Conservation (phyloP, 2,888 invertebrate species). For the Apeira syringaria region DNA sequence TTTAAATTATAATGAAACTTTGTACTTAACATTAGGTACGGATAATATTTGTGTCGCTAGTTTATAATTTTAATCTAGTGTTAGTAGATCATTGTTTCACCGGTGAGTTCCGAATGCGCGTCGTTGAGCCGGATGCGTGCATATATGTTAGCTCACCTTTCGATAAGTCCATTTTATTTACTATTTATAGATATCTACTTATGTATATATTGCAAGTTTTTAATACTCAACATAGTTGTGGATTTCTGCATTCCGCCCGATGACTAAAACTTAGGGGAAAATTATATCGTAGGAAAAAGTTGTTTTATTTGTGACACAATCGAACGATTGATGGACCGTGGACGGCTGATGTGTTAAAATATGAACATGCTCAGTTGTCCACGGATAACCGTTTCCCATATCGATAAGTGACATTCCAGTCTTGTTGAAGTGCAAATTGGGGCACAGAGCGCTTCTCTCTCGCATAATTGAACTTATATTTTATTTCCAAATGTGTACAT, state of each 20-base stretch:
- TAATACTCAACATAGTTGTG: constrained; percentile 84
- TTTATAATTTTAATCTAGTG: constrained; percentile 52
- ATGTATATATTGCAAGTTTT: constrained; percentile 80
- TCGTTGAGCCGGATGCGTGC: constrained; percentile 48
- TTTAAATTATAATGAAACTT: constrained; percentile 44
- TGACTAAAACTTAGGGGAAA: constrained; percentile 80
- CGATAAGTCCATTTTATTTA: constrained; percentile 67
- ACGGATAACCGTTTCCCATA: constrained; percentile 67
- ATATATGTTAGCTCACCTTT: constrained; percentile 64
- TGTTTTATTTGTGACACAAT: constrained; percentile 58
- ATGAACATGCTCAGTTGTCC: constrained; percentile 47
- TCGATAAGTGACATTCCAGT: constrained; percentile 80
- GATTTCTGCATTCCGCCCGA: constrained; percentile 84
- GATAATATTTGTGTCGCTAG: constrained; percentile 73
- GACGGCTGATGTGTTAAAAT: constrained; percentile 56
- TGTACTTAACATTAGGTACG: constrained; percentile 73
- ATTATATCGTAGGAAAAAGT: constrained; percentile 62
- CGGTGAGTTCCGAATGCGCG: constrained; percentile 56
- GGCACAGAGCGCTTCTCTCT: constrained; percentile 50
- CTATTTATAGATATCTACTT: constrained; percentile 74
- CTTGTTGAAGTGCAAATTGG: constrained; percentile 75
- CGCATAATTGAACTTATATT: constrained; percentile 27
- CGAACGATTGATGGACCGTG: constrained; percentile 34
- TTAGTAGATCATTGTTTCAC: constrained; percentile 53
- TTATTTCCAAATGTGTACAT: no score